A percentile compares a stretch with the other conserved stretches of the same genome.
phyloP scores from a whole-genome alignment of 2,113 vertebrate species.

The Lampris incognitus region DNA sequence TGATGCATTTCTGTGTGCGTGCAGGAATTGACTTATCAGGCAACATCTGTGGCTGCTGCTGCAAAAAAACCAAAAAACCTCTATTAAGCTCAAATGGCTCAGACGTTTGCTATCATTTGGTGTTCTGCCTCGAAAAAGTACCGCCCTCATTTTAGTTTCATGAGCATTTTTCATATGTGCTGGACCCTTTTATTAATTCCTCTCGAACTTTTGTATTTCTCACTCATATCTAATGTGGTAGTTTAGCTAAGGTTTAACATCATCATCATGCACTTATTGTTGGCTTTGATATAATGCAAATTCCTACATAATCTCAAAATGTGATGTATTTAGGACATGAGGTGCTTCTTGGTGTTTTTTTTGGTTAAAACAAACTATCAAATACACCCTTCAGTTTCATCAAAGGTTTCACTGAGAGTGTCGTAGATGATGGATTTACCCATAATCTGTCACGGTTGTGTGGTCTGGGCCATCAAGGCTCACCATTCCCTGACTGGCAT shows the following conservation, averaged over 20 bases:
- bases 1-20: slow-evolving; percentile 64
- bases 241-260: background rate
- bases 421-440: too few species aligned
- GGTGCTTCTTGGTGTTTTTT: too few species aligned
- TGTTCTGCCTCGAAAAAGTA: slow-evolving; percentile 43
- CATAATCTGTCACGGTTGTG: too few species aligned
- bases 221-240: background rate
- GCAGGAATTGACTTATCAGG: slow-evolving; percentile 71
- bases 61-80: slow-evolving; percentile 58
- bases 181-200: slow-evolving; percentile 1
- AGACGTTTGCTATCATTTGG: slow-evolving; percentile 59
- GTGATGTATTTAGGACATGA: too few species aligned
- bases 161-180: slow-evolving; percentile 6
- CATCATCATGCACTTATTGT: too few species aligned
- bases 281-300: too few species aligned
- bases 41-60: slow-evolving; percentile 54
- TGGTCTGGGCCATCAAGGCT: too few species aligned
- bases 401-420: too few species aligned
- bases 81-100: slow-evolving; percentile 47
- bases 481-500: too few species aligned
- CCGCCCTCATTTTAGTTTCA: slow-evolving; percentile 7
- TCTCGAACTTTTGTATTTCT: background rate
- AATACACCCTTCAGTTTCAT: too few species aligned
- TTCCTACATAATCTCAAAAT: too few species aligned
- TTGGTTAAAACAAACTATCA: too few species aligned